Evolutionary conservation across 2,888 invertebrate genomes (phyloP).

Genomic region (Agonopterix subpropinquella): DNA sequence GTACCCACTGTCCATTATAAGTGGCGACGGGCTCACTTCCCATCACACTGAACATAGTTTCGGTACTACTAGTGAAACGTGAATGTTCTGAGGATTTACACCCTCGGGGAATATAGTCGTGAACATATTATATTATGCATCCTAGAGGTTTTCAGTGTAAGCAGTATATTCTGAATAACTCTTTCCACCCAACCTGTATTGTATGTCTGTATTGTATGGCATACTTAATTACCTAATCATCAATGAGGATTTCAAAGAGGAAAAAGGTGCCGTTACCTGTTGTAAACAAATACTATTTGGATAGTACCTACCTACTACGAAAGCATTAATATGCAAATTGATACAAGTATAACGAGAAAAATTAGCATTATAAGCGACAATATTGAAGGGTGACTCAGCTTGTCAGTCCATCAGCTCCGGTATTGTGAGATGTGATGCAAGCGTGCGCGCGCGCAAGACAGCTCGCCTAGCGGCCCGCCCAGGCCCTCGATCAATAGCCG

Average conservation of each 20-base stretch:
- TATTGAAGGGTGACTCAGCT: conserved; percentile 68
- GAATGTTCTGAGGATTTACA: no score
- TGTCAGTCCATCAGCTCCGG: conserved; percentile 58
- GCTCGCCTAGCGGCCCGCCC: conserved; percentile 60
- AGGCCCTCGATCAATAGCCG: conserved; percentile 62
- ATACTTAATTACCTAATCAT: conserved; percentile 3
- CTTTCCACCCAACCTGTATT: background rate
- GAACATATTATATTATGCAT: no score
- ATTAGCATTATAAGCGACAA: conserved; percentile 70
- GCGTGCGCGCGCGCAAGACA: conserved; percentile 41
- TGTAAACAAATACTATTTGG: conserved; percentile 27
- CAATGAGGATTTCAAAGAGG: no score
- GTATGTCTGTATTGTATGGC: no score
- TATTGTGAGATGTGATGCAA: conserved; percentile 44
- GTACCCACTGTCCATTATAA: no score
- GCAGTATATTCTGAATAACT: no score
- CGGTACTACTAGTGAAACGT: no score
- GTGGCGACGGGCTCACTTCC: no score
- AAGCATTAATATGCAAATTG: conserved; percentile 70
- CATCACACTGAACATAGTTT: no score
- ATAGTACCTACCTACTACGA: conserved; percentile 35
- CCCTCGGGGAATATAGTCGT: no score
- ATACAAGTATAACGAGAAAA: conserved; percentile 64
- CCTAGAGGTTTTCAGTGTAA: no score
- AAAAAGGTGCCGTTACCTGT: background rate